Base-by-base conservation (phyloP, 2,113 vertebrate species). In the Prolemur simus region DNA sequence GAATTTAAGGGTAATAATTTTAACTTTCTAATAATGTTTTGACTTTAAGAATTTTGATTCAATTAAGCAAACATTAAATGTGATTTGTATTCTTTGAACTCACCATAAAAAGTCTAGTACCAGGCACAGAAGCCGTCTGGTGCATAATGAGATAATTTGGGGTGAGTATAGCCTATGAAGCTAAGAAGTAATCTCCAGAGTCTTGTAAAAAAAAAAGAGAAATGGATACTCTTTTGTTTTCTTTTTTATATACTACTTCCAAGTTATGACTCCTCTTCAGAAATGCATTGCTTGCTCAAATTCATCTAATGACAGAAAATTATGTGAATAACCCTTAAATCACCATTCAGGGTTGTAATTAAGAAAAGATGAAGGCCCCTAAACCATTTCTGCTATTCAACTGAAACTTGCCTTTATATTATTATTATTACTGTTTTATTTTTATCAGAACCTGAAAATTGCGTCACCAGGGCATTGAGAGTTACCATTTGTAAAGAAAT, bases 401-500 rank as follows among this genome's bases (percentile, higher is more conserved):
- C 56, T 84, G 73, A 94, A 96, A 73, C 4, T n/a, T 81, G 66
- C 4, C 66, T 76, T 89, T 82, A 37, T 56, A 80, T 92, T 92
- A 42, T 94, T 56, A 49, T 77, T 82, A 13, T 8, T 85, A 4
- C 32, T 39, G 32, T 87, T 83, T 91, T 89, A 54, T 69, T 77
- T 77, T 77, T 90, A 73, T 92, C 56, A 93, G 73, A 94, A 90
- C 15, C 21, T 88, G 66, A 64, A 6, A 54, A 80, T 90, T 82
- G 73, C 23, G 64, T 94, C 49, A 73, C 47, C 27, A 76, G 64
- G 85, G 74, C 42, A 42, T 84, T 76, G 27, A 21, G 9, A 89
- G 90, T 87, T 93, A 85, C 76, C 93, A 3, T 94, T 97, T 95
- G 68, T 83, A 95, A 97, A 94, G 58, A 96, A 96, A 97, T 90